phyloP scores from a whole-genome alignment of 2,113 vertebrate genomes.

The Rostratula benghalensis region DNA sequence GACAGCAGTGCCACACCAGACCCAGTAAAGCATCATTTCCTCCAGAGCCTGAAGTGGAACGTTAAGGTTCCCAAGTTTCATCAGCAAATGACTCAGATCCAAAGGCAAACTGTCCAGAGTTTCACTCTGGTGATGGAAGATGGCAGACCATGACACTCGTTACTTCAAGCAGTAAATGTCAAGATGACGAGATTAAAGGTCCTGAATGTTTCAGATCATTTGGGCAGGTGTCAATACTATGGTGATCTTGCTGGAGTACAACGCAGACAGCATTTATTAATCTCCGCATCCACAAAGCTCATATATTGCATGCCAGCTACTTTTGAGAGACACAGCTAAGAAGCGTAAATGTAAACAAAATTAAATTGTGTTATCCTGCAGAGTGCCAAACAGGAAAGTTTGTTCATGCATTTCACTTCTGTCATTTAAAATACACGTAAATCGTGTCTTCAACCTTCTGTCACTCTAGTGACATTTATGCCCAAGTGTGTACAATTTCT shows the following conservation, averaged over 20 bases:
- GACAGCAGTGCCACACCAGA: background rate
- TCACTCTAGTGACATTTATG: background rate
- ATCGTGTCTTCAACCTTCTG: background rate
- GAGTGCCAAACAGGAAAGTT: background rate
- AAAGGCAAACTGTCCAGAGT: background rate
- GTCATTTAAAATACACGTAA: background rate
- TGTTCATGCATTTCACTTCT: background rate
- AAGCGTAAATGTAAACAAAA: conserved; percentile 9
- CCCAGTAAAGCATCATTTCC: background rate
- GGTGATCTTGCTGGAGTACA: background rate
- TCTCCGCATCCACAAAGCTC: background rate
- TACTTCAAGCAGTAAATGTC: background rate
- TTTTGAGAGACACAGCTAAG: background rate
- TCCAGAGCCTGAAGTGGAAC: background rate
- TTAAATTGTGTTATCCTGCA: background rate
- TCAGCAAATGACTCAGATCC: background rate
- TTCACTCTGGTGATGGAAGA: background rate
- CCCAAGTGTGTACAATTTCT: background rate
- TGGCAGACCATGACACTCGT: background rate
- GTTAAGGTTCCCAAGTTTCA: background rate
- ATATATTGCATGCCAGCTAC: background rate
- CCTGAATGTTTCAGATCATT: background rate
- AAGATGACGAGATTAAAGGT: background rate
- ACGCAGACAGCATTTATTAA: background rate
- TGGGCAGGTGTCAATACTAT: background rate